These are phyloP conservation scores for Karalla daura DNA, from an alignment of 2,797 vertebrate species.

Conservation along the genomic window DNA sequence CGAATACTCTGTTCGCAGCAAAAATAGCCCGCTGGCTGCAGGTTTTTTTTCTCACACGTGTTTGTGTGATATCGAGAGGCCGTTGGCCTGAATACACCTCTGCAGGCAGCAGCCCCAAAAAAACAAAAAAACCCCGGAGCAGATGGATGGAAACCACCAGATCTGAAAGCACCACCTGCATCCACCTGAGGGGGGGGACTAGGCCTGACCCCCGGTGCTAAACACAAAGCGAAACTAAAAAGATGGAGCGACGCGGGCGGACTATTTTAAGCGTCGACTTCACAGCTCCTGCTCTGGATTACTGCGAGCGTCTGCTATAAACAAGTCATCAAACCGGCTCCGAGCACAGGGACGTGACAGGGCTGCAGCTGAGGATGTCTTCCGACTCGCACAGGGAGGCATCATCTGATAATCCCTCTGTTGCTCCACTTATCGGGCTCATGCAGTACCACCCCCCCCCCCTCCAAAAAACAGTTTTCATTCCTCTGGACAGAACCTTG, in stretches of 20 bases:
- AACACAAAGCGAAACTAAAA: constrained; percentile 9
- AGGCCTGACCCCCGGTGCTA: no score
- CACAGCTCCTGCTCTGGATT: constrained; percentile 40
- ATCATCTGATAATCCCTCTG: constrained; percentile 57
- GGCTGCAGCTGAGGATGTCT: constrained; percentile 26
- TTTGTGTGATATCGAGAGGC: no score
- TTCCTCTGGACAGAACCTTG: neutral
- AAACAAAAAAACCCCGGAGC: constrained; percentile 25
- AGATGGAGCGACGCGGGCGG: constrained; percentile 4
- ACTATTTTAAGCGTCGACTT: constrained; percentile 24
- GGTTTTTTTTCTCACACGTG: no score
- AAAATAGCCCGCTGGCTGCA: no score
- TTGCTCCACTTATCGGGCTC: constrained; percentile 42
- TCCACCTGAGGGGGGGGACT: no score
- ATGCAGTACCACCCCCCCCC: constrained; percentile 22
- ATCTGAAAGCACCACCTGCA: constrained; percentile 29
- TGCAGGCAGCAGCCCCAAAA: constrained; percentile 21
- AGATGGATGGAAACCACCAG: constrained; percentile 16
- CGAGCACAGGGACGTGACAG: constrained; percentile 26
- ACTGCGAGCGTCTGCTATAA: constrained; percentile 6
- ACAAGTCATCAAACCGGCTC: constrained; percentile 25
- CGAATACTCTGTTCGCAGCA: no score
- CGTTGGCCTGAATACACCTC: constrained; percentile 18
- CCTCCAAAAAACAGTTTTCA: no score
- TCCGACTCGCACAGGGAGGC: constrained; percentile 11